These are phyloP conservation scores for Perizoma affinitatum DNA, from an alignment of 2,888 invertebrate genomes.

Conservation along the genomic window DNA sequence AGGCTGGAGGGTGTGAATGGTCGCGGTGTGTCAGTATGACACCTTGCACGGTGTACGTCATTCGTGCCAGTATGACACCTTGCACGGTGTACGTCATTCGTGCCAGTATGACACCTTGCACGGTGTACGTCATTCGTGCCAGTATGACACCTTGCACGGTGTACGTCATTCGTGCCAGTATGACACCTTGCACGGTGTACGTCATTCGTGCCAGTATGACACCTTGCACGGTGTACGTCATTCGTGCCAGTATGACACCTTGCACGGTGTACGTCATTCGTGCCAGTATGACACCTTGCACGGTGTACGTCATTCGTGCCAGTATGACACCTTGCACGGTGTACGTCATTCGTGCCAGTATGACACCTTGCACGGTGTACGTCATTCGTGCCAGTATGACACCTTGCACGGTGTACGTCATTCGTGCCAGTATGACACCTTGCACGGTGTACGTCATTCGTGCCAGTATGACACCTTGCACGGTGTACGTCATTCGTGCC, in stretches of 20 bases:
- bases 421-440: slow-evolving; percentile 59
- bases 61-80: slow-evolving; percentile 59
- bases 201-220: slow-evolving; percentile 54
- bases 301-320: too few species aligned
- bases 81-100: too few species aligned
- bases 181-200: slow-evolving; percentile 28
- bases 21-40: too few species aligned
- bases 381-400: too few species aligned
- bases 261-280: slow-evolving; percentile 35
- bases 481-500: slow-evolving; percentile 47
- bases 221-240: too few species aligned
- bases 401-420: slow-evolving; percentile 34
- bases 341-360: slow-evolving; percentile 53
- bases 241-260: too few species aligned
- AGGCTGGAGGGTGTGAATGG: too few species aligned
- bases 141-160: too few species aligned
- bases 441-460: too few species aligned
- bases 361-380: too few species aligned
- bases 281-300: too few species aligned
- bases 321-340: slow-evolving; percentile 9
- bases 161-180: too few species aligned
- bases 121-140: slow-evolving; percentile 47
- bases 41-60: slow-evolving; percentile 34
- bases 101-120: background rate
- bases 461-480: background rate